phyloP scores from a whole-genome alignment of 2,888 invertebrate species.

The Hedychridium roseum region DNA sequence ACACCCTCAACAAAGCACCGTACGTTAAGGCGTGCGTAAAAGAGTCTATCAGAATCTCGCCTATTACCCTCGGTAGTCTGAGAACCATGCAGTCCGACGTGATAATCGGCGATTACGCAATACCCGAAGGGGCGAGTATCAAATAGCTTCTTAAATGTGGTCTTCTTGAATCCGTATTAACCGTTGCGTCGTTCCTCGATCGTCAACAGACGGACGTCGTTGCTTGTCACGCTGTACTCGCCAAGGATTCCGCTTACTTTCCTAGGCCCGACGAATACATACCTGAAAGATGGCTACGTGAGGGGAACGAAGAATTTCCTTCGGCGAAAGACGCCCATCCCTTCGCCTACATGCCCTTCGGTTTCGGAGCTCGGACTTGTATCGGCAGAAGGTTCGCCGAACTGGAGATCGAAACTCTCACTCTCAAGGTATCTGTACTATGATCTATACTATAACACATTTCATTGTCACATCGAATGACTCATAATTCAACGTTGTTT shows the following conservation, averaged over 20 bases:
- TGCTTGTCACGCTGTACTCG: slow-evolving; percentile 50
- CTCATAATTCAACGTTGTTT: slow-evolving; percentile 14
- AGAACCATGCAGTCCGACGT: slow-evolving; percentile 68
- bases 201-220: slow-evolving; percentile 43
- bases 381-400: slow-evolving; percentile 78
- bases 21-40: slow-evolving; percentile 78
- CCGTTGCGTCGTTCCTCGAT: neutral
- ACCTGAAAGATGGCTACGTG: slow-evolving; percentile 76
- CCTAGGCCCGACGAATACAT: slow-evolving; percentile 67
- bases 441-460: neutral
- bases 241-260: slow-evolving; percentile 65
- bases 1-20: slow-evolving; percentile 64
- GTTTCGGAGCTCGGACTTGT: slow-evolving; percentile 74
- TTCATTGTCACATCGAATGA: neutral
- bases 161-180: neutral
- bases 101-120: slow-evolving; percentile 70
- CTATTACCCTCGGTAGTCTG: slow-evolving; percentile 69
- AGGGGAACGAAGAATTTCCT: slow-evolving; percentile 61
- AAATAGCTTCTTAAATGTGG: neutral
- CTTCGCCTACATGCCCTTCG: slow-evolving; percentile 73
- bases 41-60: slow-evolving; percentile 73
- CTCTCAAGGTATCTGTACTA: slow-evolving; percentile 55
- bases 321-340: slow-evolving; percentile 67
- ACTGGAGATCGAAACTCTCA: slow-evolving; percentile 71
- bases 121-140: slow-evolving; percentile 69